These are phyloP conservation scores for Gallinago paraguaiae DNA, from an alignment of 2,113 vertebrate species.

Conservation along the genomic window DNA sequence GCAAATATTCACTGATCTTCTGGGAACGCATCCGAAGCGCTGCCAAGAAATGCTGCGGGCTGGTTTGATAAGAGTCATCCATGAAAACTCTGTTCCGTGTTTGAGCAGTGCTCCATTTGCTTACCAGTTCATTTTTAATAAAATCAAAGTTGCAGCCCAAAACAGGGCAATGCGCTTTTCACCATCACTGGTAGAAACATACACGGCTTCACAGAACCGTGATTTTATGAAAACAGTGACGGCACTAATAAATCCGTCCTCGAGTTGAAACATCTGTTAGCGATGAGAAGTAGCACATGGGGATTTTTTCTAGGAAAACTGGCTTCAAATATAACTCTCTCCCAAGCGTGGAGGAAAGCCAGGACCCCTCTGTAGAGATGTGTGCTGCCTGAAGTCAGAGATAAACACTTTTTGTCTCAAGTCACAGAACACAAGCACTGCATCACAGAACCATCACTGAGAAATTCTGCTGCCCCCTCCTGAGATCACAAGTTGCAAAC, in stretches of 20 bases:
- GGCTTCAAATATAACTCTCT: neutral
- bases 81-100: neutral
- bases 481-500: neutral
- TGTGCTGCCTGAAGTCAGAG: neutral
- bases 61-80: neutral
- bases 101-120: neutral
- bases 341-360: neutral
- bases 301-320: neutral
- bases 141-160: neutral
- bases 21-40: neutral
- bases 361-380: neutral
- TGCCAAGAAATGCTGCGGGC: neutral
- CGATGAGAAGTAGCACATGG: rapidly evolving
- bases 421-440: neutral
- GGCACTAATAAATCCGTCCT: neutral
- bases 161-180: rapidly evolving
- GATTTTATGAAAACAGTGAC: neutral
- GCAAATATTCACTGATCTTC: too few species aligned
- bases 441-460: rapidly evolving
- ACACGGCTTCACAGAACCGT: too few species aligned
- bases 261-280: neutral
- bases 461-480: neutral
- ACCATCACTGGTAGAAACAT: rapidly evolving
- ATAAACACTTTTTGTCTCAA: neutral
- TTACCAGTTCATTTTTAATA: too few species aligned